Conservation (phyloP, 2,888 invertebrate species). For the Meghimatium bilineatum region DNA sequence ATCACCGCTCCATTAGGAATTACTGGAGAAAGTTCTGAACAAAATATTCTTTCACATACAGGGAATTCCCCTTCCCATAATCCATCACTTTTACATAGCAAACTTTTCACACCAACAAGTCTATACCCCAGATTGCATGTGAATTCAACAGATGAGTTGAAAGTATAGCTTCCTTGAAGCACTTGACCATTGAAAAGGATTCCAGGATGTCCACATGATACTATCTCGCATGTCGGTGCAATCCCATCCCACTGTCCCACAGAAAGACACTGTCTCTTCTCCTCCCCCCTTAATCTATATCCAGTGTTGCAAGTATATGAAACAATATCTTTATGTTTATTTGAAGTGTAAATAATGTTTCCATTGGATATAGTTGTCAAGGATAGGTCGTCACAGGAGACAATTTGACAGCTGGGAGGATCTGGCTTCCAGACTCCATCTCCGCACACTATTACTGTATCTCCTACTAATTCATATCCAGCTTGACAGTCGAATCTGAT, state of each 20-base stretch:
- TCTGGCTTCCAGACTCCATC: slow-evolving; percentile 68
- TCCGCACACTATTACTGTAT: slow-evolving; percentile 84
- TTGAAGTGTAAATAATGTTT: slow-evolving; percentile 53
- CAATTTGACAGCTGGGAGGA: slow-evolving; percentile 64
- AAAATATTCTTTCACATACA: slow-evolving; percentile 65
- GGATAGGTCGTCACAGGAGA: slow-evolving; percentile 60
- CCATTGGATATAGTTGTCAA: slow-evolving; percentile 59
- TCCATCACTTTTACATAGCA: slow-evolving; percentile 67
- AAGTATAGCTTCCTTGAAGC: slow-evolving; percentile 40
- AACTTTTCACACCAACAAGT: slow-evolving; percentile 57
- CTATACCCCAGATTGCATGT: slow-evolving; percentile 52
- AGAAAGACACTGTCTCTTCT: slow-evolving; percentile 82
- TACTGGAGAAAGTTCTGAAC: slow-evolving; percentile 56
- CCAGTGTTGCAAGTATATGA: slow-evolving; percentile 72
- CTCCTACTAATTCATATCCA: slow-evolving; percentile 91
- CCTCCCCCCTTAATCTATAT: slow-evolving; percentile 53
- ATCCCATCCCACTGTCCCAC: slow-evolving; percentile 72
- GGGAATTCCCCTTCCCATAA: slow-evolving; percentile 69
- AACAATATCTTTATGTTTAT: slow-evolving; percentile 61
- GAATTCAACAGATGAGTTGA: slow-evolving; percentile 43
- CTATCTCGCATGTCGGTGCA: slow-evolving; percentile 66
- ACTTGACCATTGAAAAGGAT: slow-evolving; percentile 48
- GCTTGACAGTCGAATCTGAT: slow-evolving; percentile 58
- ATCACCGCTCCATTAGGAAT: slow-evolving; percentile 56
- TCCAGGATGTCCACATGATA: slow-evolving; percentile 56